phyloP scores from a whole-genome alignment of 2,113 vertebrate species.

The Pterophyllum scalare region DNA sequence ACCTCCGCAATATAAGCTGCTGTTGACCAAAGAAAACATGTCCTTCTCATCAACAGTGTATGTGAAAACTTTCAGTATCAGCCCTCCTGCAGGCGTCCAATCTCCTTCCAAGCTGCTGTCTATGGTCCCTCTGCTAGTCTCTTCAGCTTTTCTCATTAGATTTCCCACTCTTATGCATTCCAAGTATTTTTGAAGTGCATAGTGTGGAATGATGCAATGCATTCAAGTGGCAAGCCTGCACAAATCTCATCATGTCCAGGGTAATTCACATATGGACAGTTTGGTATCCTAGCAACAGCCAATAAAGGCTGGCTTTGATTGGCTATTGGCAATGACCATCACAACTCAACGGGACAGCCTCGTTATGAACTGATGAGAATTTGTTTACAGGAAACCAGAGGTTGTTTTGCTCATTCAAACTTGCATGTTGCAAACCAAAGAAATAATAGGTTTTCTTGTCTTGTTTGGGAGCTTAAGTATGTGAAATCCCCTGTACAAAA shows the following conservation, averaged over 20 bases:
- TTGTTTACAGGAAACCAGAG: conserved; percentile 67
- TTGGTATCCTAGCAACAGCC: conserved; percentile 77
- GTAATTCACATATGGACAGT: conserved; percentile 62
- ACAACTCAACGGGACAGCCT: conserved; percentile 30
- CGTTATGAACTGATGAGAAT: conserved; percentile 49
- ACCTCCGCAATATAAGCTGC: conserved; percentile 38
- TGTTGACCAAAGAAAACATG: conserved; percentile 66
- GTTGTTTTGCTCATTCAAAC: conserved; percentile 41
- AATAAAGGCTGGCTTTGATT: conserved; percentile 56
- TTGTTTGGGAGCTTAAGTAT: conserved; percentile 29
- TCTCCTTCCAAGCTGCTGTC: conserved; percentile 62
- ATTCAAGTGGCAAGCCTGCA: conserved; percentile 65
- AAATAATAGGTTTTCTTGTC: conserved; percentile 48
- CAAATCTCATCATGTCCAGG: conserved; percentile 66
- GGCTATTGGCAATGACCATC: conserved; percentile 22
- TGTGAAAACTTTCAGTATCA: conserved; percentile 62
- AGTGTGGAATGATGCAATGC: conserved; percentile 61
- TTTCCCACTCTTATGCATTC: conserved; percentile 59
- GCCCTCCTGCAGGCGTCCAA: conserved; percentile 63
- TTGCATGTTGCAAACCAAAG: conserved; percentile 10
- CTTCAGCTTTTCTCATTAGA: conserved; percentile 71
- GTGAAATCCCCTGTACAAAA: conserved; percentile 12
- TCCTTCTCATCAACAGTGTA: conserved; percentile 47
- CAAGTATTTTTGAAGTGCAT: conserved; percentile 73
- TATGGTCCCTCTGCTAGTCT: conserved; percentile 30